Evolutionary conservation across 2,888 invertebrate species (phyloP).

Genomic region (Tanypteryx hageni): DNA sequence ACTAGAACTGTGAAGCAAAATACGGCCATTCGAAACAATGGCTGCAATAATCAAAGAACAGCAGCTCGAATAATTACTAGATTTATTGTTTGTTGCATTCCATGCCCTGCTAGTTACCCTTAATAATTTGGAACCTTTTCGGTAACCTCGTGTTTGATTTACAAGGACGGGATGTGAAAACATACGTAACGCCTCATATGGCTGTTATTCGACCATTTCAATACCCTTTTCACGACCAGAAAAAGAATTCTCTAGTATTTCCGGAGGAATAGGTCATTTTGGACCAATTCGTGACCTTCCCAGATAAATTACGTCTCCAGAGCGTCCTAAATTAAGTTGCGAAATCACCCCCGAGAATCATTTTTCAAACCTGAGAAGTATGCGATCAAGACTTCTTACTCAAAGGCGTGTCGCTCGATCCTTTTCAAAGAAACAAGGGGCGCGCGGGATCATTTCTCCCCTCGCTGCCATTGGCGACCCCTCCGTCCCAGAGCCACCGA

Average conservation of each 20-base stretch:
- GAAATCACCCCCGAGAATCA: neutral
- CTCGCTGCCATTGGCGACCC: neutral
- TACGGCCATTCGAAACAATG: no score
- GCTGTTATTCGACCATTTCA: neutral
- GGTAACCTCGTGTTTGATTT: no score
- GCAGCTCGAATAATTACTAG: no score
- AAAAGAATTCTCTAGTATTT: neutral
- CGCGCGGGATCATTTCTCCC: neutral
- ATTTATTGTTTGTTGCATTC: no score
- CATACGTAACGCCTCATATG: no score
- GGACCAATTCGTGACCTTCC: neutral
- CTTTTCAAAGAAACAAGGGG: slow-evolving; percentile 4
- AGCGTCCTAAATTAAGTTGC: neutral
- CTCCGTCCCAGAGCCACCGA: neutral
- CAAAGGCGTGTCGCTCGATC: neutral
- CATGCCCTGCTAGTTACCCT: no score
- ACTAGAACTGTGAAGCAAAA: no score
- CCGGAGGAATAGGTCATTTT: neutral
- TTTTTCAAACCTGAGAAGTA: neutral
- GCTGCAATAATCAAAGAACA: no score
- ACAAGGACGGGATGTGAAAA: no score
- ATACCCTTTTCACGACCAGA: neutral
- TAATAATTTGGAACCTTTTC: no score
- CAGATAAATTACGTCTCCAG: neutral
- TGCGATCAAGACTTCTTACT: neutral